Conservation (phyloP, 2,797 vertebrate species). For the Zalophus californianus region DNA sequence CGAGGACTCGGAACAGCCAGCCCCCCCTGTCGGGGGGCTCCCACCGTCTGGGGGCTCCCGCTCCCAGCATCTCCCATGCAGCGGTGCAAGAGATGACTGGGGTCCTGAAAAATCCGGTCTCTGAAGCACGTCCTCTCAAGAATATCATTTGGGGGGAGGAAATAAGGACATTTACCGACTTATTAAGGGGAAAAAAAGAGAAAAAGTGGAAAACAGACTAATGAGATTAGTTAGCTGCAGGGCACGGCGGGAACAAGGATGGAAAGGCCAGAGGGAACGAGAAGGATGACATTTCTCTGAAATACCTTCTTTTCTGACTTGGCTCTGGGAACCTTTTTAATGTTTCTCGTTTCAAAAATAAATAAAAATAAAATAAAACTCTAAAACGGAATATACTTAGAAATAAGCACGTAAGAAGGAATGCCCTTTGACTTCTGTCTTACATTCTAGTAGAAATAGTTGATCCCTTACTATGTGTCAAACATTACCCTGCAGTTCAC, state of each 20-base stretch:
- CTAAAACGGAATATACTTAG: not conserved
- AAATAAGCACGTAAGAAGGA: constrained; percentile 42
- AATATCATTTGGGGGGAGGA: not conserved
- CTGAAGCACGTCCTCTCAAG: not conserved
- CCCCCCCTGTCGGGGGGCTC: not conserved
- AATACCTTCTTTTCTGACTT: constrained; percentile 2
- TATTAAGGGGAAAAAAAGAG: constrained; percentile 4
- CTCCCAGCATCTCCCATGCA: not conserved
- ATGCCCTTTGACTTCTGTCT: not conserved
- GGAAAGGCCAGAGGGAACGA: not conserved
- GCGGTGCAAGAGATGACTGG: not conserved
- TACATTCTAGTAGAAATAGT: constrained; percentile 1
- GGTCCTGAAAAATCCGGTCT: constrained; percentile 10
- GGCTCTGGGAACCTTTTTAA: not conserved
- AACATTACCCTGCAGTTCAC: not conserved
- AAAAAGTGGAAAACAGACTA: not conserved
- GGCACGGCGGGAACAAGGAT: not conserved
- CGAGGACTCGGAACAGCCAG: not conserved
- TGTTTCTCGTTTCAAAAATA: constrained; percentile 30
- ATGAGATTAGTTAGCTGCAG: not conserved
- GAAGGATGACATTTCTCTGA: not conserved
- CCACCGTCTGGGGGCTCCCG: not conserved
- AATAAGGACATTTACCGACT: not conserved
- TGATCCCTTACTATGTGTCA: not conserved
- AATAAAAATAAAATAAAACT: constrained; percentile 48